Conservation (phyloP, 2,113 vertebrate species). For the Thinocorus orbignyianus region DNA sequence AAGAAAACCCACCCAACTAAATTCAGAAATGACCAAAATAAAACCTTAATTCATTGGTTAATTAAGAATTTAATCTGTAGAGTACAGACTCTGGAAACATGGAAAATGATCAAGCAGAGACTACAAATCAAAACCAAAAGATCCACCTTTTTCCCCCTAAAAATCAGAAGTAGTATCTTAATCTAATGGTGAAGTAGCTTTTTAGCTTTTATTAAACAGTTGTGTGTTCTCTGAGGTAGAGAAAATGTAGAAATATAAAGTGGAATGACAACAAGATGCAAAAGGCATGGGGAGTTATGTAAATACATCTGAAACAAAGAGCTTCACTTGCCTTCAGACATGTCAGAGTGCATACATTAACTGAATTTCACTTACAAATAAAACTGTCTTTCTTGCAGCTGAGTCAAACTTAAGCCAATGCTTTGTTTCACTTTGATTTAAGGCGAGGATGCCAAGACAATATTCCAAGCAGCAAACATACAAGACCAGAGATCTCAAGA, state of each 20-base stretch:
- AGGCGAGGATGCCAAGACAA: not conserved
- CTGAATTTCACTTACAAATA: conserved; percentile 34
- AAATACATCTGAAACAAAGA: conserved; percentile 9
- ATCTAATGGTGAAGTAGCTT: not conserved
- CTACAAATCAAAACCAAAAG: not conserved
- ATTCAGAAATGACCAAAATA: not conserved
- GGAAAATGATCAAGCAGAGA: not conserved
- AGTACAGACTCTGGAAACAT: not conserved
- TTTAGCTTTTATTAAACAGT: not conserved
- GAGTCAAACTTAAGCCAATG: not conserved
- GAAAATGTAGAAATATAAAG: not conserved
- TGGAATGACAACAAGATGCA: not conserved
- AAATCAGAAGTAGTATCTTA: not conserved
- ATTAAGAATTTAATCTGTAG: not conserved
- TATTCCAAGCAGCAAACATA: not conserved
- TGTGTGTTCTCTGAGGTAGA: not conserved
- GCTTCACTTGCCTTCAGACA: not conserved
- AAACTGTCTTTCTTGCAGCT: not conserved
- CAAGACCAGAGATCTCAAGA: not conserved
- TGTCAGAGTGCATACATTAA: not conserved
- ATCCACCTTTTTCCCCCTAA: not conserved
- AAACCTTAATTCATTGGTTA: not conserved
- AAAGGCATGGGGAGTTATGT: not conserved
- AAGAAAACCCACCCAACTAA: not conserved
- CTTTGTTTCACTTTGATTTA: not conserved